These are phyloP conservation scores for Zoroaster sp. DNA, from an alignment of 53 echinoderm and acorn worm species.

Conservation along the genomic window DNA sequence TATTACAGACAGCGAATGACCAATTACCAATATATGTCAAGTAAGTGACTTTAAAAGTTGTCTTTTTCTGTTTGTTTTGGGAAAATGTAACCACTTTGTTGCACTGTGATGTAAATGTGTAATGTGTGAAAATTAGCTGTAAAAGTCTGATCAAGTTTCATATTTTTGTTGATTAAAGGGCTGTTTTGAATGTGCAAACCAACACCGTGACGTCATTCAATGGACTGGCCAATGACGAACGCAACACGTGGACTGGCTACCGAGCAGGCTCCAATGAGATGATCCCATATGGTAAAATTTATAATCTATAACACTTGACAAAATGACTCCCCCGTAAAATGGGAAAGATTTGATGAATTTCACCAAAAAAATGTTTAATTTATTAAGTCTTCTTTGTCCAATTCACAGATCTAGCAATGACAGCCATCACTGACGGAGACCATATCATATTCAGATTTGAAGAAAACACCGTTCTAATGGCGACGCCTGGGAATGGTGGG, in stretches of 20 bases:
- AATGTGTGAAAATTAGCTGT: too few species aligned
- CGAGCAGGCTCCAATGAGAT: background rate
- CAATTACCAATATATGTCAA: conserved; percentile 44
- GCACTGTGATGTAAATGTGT: too few species aligned
- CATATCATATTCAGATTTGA: conserved; percentile 12
- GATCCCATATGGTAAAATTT: conserved; percentile 33
- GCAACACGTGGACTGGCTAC: conserved; percentile 26
- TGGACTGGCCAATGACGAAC: background rate
- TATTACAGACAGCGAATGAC: conserved; percentile 21
- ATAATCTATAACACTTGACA: background rate
- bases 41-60: background rate
- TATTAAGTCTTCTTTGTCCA: background rate
- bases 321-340: background rate
- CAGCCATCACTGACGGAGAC: background rate
- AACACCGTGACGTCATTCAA: conserved; percentile 40
- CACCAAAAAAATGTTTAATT: too few species aligned
- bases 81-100: too few species aligned
- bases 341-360: too few species aligned
- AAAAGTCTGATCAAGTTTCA: background rate
- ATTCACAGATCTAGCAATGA: background rate
- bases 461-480: background rate
- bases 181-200: background rate
- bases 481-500: background rate
- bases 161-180: background rate
- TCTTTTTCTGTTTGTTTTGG: too few species aligned